Conservation (phyloP, 2,797 vertebrate genomes). For the Poeciliopsis paucimaculata region DNA sequence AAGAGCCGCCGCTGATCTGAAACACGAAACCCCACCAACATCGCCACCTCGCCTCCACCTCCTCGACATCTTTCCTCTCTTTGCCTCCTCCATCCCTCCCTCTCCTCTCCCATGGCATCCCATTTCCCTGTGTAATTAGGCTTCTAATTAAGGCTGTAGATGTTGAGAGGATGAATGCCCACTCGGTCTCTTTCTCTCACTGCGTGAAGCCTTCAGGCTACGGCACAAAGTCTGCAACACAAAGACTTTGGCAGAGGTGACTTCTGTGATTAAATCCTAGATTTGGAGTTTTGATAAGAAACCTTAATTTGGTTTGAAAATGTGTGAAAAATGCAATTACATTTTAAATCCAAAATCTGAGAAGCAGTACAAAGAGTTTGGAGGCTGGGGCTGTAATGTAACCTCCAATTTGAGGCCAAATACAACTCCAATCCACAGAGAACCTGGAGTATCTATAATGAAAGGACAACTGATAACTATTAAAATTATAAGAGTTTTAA, state of each 20-base stretch:
- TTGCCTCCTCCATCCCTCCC: slow-evolving; percentile 41
- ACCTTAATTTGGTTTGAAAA: slow-evolving; percentile 21
- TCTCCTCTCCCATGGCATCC: slow-evolving; percentile 56
- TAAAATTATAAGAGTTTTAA: neutral
- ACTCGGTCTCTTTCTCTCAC: slow-evolving; percentile 36
- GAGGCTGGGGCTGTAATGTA: neutral
- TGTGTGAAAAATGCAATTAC: slow-evolving; percentile 1
- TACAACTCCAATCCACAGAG: neutral
- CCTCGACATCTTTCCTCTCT: slow-evolving; percentile 33
- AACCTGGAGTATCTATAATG: neutral
- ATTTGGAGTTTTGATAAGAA: slow-evolving; percentile 29
- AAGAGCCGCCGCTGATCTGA: slow-evolving; percentile 58
- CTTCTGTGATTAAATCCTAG: neutral
- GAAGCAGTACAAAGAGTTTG: neutral
- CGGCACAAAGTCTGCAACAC: slow-evolving; percentile 29
- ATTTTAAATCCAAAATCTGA: slow-evolving; percentile 17
- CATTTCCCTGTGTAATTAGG: slow-evolving; percentile 75
- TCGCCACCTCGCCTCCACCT: slow-evolving; percentile 9
- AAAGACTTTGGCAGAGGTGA: slow-evolving; percentile 35
- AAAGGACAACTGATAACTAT: neutral
- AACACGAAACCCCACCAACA: slow-evolving; percentile 34
- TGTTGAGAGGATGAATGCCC: slow-evolving; percentile 66
- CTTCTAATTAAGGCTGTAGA: slow-evolving; percentile 73
- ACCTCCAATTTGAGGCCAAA: neutral
- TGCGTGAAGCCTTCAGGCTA: slow-evolving; percentile 36